Base-by-base conservation (phyloP, 2,888 invertebrate genomes). In the Andrena camellia region DNA sequence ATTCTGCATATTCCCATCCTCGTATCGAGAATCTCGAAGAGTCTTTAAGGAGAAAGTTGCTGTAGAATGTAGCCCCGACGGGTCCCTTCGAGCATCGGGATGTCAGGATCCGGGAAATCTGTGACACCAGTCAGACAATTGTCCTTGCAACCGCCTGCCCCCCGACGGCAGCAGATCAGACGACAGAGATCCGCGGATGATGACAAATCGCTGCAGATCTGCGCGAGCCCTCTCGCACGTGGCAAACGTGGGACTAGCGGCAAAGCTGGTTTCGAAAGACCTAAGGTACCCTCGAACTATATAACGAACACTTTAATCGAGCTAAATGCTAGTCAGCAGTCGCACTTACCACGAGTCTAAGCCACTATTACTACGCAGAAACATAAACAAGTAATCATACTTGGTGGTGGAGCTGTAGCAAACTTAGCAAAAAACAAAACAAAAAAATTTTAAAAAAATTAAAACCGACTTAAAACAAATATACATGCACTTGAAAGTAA, bases 131-230 rank as follows among this genome's bases (percentile, higher is more conserved):
- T 93, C 23, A 90, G 93, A 50, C 94, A 94, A 74, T 86, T 91
- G n/a, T 94, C 94, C 0, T 86, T 93, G 26, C 93, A 93, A 76
- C 93, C 93, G 71, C 88, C 91, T 2, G 87, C 88, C 0, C 80
- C 85, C 0, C 85, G 88, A 20, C 90, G 91, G 6, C 89, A 88
- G 48, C 91, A 89, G 35, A 85, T 93, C 5, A 90, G 93, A 17
- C 89, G 93, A 2, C 94, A 94, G 57, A 90, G 91, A 86, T 94
- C 94, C 0, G 92, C 92, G 7, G 94, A 93, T 7, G 93, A 93
- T 63, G 91, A 92, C 1, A 90, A 90, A 50, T 86, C 89, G 3
- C 54, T 90, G 64, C 89, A 90, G 57, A 85, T 89, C 23, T 88
- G 89, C 13, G 83, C 88, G 0, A 90, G 88, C 71, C 77, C 90